These are phyloP conservation scores for Crambe crambe DNA, from an alignment of 37 sponge, comb jelly and placozoan genomes.

Conservation along the genomic window DNA sequence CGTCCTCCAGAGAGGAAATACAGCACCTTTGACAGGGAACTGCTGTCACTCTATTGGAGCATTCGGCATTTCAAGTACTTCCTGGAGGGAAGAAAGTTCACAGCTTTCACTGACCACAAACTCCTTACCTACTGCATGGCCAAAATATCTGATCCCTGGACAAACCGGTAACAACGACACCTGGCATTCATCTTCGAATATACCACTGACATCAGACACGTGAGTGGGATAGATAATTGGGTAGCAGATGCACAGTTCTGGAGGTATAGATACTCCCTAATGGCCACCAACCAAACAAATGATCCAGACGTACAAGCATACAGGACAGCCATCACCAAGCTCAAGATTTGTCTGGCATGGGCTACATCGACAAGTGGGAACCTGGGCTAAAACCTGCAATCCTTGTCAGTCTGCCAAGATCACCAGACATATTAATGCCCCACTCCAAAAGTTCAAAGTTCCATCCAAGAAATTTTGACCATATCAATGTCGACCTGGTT, in stretches of 20 bases:
- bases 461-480: constrained; percentile 19
- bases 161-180: constrained; percentile 3
- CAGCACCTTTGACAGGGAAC: constrained; percentile 48
- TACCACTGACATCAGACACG: neutral
- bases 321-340: neutral
- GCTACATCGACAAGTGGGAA: constrained; percentile 9
- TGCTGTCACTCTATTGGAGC: constrained; percentile 22
- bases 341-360: constrained; percentile 30
- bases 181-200: neutral
- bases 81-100: constrained; percentile 31
- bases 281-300: neutral
- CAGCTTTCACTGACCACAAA: constrained; percentile 41
- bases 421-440: constrained; percentile 4
- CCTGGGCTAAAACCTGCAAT: constrained; percentile 26
- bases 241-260: neutral
- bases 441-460: neutral
- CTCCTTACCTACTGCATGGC: constrained; percentile 44
- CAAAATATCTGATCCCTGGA: constrained; percentile 31
- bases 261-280: neutral
- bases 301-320: constrained; percentile 5
- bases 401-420: constrained; percentile 30
- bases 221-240: neutral
- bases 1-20: constrained; percentile 32
- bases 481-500: constrained; percentile 27
- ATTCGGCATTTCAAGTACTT: constrained; percentile 32